Evolutionary conservation across 2,888 invertebrate species (phyloP).

Genomic region (Eutolmus rufibarbis): DNA sequence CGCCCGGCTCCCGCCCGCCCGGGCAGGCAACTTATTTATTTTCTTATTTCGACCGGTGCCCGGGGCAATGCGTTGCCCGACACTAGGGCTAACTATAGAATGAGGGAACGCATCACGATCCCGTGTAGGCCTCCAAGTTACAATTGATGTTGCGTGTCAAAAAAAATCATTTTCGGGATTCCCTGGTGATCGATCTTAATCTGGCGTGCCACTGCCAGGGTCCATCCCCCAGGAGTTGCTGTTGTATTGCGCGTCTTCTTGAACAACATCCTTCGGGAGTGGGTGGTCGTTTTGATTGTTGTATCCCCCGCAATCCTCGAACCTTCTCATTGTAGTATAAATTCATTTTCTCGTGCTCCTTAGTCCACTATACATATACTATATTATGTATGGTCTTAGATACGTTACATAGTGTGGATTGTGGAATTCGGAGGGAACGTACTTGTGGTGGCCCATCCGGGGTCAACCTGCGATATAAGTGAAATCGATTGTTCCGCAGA

Average conservation of each 20-base stretch:
- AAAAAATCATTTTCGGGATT: slow-evolving; percentile 1
- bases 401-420: neutral
- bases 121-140: neutral
- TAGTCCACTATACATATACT: neutral
- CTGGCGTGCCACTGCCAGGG: neutral
- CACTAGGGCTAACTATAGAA: neutral
- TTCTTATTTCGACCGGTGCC: neutral
- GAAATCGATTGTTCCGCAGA: slow-evolving; percentile 18
- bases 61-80: neutral
- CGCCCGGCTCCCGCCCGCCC: neutral
- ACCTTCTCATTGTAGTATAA: neutral
- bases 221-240: neutral
- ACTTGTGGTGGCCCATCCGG: neutral
- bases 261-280: neutral
- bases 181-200: slow-evolving; percentile 15
- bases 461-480: neutral
- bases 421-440: neutral
- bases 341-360: neutral
- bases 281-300: neutral
- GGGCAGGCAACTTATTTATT: neutral
- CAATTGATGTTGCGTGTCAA: slow-evolving; percentile 17
- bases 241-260: neutral
- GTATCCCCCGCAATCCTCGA: neutral
- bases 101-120: neutral
- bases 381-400: neutral